Base-by-base conservation (phyloP, 2,113 vertebrate genomes). In the Grammomys surdaster region DNA sequence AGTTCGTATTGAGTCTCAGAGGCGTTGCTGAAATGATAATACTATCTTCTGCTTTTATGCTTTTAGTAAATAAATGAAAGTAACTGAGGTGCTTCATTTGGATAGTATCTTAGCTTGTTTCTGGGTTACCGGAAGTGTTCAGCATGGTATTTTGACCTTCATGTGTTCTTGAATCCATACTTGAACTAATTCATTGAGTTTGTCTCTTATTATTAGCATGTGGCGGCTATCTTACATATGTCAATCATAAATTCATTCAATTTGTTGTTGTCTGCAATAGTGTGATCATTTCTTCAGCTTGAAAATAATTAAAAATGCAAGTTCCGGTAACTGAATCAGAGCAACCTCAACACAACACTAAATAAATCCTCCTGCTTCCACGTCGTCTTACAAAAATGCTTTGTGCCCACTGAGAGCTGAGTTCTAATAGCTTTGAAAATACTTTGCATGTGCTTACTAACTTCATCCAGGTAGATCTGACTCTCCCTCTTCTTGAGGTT, bases 61-160 rank as follows among this genome's bases (percentile, higher is more conserved):
- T 89, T 91, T 91, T 92, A 90, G 84, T 69, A 87, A 69, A 40
- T 91, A 81, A 24, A 58, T 60, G 54, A 81, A 91, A 90, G 69
- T 24, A 20, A 22, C 31, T 56, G 13, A 78, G 36, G 20, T 46
- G 9, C 58, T 93, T 90, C 63, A 73, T 46, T 94, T 92, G 36
- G 28, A 26, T 84, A 69, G 20, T 84, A 63, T 80, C 88, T 94
- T 76, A 76, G 5, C 36, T 60, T 63, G 5, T 63, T 85, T 89
- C 48, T 12, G 90, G 11, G 2, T 84, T 88, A 76, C 9, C 43
- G 9, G 26, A 93, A 92, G 33, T 58, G 22, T 67, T 84, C 73
- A 76, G 14, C 58, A 33, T 70, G 20, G 22, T 60, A 54, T 92
- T 73, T 76, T 60, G 65, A 2, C 33, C 4, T 67, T 78, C 56